A percentile compares a stretch with the other conserved stretches of the same genome.
Evolutionary conservation across 2,888 invertebrate species (phyloP).

Genomic region (Pollenia labialis): DNA sequence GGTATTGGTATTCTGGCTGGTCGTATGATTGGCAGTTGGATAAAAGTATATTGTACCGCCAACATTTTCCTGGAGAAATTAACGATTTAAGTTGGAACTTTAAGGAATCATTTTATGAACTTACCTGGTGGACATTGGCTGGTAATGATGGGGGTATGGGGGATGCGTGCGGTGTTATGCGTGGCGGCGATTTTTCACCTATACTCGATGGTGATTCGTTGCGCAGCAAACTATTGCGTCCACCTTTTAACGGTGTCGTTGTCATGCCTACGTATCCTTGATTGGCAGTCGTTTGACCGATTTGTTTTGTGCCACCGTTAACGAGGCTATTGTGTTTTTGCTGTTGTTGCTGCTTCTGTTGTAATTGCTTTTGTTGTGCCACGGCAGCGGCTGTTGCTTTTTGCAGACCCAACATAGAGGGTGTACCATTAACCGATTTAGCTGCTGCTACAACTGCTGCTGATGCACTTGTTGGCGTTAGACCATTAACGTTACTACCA

Average conservation of each 20-base stretch:
- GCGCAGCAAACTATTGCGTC: slow-evolving; percentile 78
- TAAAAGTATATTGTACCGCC: slow-evolving; percentile 98
- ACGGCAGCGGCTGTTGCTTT: slow-evolving; percentile 79
- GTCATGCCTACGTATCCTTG: slow-evolving; percentile 80
- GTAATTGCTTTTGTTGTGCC: slow-evolving; percentile 79
- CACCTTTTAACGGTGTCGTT: slow-evolving; percentile 81
- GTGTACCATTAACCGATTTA: slow-evolving; percentile 78
- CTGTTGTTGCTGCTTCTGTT: slow-evolving; percentile 77
- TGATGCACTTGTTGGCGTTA: slow-evolving; percentile 75
- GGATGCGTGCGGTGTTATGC: slow-evolving; percentile 85
- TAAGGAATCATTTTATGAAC: background rate
- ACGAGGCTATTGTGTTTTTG: slow-evolving; percentile 77
- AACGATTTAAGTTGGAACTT: background rate
- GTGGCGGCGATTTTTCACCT: slow-evolving; percentile 84
- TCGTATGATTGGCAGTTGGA: slow-evolving; percentile 86
- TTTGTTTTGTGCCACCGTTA: slow-evolving; percentile 74
- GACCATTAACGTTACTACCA: slow-evolving; percentile 74
- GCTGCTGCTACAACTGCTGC: slow-evolving; percentile 74
- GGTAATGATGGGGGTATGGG: slow-evolving; percentile 83
- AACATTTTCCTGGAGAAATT: slow-evolving; percentile 89
- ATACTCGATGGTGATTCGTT: slow-evolving; percentile 82
- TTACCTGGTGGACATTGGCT: slow-evolving; percentile 83
- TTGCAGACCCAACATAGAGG: slow-evolving; percentile 80
- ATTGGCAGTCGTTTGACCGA: slow-evolving; percentile 68
- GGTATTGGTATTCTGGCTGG: slow-evolving; percentile 82